These are phyloP conservation scores for Bilobella aurantiaca DNA, from an alignment of 1,140 invertebrate genomes.

Conservation along the genomic window DNA sequence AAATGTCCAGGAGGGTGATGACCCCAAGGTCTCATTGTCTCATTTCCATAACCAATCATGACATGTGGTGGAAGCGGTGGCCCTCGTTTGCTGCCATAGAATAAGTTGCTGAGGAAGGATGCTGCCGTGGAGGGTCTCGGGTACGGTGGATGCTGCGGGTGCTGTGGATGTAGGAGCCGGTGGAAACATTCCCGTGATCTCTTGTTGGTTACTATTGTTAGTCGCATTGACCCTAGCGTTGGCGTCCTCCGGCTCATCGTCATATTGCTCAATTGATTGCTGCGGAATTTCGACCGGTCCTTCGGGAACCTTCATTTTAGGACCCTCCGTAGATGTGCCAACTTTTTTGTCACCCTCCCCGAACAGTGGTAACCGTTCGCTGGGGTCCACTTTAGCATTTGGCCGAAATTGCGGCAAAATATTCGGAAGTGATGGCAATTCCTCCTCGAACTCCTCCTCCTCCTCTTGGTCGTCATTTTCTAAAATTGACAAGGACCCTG, in stretches of 20 bases:
- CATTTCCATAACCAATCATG: constrained; percentile 10
- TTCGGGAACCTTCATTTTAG: constrained; percentile 12
- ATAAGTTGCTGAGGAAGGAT: constrained; percentile 1
- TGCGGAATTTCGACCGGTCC: constrained; percentile 24
- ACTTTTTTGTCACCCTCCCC: constrained; percentile 20
- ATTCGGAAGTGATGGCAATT: constrained; percentile 18
- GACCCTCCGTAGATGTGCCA: background rate
- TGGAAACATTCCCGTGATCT: constrained; percentile 17
- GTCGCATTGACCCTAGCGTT: no score
- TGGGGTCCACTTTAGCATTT: constrained; percentile 18
- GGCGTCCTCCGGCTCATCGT: constrained; percentile 20
- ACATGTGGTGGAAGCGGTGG: background rate
- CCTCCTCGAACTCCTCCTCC: background rate
- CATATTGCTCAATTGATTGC: constrained; percentile 21
- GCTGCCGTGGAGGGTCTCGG: background rate
- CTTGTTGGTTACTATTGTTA: background rate
- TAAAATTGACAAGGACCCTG: background rate
- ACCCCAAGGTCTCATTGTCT: constrained; percentile 1
- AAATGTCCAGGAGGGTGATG: background rate
- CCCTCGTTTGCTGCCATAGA: background rate
- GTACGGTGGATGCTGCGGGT: background rate
- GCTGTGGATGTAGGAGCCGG: constrained; percentile 13
- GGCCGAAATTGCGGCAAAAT: constrained; percentile 29
- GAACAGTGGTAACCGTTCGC: constrained; percentile 22
- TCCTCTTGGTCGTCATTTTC: background rate